Evolutionary conservation across 2,888 invertebrate species (phyloP).

Genomic region (Pinctada fucata): DNA sequence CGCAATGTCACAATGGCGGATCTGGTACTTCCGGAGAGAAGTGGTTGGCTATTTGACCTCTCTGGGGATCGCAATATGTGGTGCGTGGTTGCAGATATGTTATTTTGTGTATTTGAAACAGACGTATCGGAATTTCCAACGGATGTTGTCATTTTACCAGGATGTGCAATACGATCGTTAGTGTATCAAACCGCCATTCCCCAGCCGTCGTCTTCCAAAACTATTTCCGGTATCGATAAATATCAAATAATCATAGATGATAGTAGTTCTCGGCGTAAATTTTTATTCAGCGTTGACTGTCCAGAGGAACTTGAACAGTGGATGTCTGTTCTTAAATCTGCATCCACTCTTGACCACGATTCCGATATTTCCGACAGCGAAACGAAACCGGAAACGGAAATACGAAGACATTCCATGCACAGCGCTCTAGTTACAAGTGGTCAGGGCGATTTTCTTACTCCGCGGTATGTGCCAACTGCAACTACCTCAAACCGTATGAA

Average conservation of each 20-base stretch:
- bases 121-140: conserved; percentile 53
- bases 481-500: background rate
- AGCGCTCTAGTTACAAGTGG: background rate
- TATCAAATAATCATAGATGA: conserved; percentile 66
- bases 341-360: conserved; percentile 55
- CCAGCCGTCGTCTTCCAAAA: conserved; percentile 46
- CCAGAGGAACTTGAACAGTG: conserved; percentile 55
- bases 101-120: conserved; percentile 65
- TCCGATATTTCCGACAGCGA: background rate
- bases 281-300: conserved; percentile 59
- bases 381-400: background rate
- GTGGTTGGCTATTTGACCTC: conserved; percentile 68
- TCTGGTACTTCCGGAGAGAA: conserved; percentile 57
- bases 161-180: conserved; percentile 60
- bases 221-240: conserved; percentile 60
- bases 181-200: conserved; percentile 60
- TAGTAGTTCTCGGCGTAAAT: conserved; percentile 53
- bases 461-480: conserved; percentile 34
- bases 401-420: conserved; percentile 22
- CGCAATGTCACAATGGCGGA: conserved; percentile 56
- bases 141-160: conserved; percentile 63
- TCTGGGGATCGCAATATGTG: conserved; percentile 56
- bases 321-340: conserved; percentile 53
- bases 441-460: conserved; percentile 19
- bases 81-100: conserved; percentile 65